Percentiles rank a stretch among this genome's conserved stretches.
These are phyloP conservation scores for Salvelinus namaycush DNA, from an alignment of 2,113 vertebrate genomes.

Conservation along the genomic window DNA sequence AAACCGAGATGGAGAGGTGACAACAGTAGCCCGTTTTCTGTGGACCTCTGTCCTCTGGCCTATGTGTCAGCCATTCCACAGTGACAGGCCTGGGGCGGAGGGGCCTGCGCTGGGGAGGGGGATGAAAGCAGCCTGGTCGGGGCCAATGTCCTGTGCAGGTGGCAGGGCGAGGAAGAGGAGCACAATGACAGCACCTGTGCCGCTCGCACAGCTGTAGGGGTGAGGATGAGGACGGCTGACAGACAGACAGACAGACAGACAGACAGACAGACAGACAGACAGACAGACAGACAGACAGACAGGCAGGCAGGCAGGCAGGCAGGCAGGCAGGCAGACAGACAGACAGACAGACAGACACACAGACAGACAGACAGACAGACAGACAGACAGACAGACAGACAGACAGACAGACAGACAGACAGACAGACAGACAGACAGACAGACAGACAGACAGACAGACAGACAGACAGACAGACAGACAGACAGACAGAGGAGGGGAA, in stretches of 20 bases:
- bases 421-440: conserved; percentile 68
- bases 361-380: conserved; percentile 66
- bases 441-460: conserved; percentile 66
- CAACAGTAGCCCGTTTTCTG: conserved; percentile 42
- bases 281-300: conserved; percentile 68
- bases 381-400: conserved; percentile 68
- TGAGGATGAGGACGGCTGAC: conserved; percentile 50
- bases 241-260: conserved; percentile 68
- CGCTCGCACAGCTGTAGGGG: conserved; percentile 69
- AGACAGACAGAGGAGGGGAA: conserved; percentile 61
- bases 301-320: conserved; percentile 68
- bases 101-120: conserved; percentile 50
- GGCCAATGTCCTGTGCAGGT: conserved; percentile 68
- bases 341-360: conserved; percentile 68
- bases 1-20: conserved; percentile 23
- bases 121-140: conserved; percentile 65
- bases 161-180: conserved; percentile 66
- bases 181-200: conserved; percentile 74
- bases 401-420: conserved; percentile 68
- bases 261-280: conserved; percentile 68
- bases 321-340: conserved; percentile 65
- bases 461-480: conserved; percentile 68
- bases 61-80: conserved; percentile 62
- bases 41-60: conserved; percentile 42
- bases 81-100: conserved; percentile 65